Conservation (phyloP, 1,140 invertebrate species). For the Nylanderia fulva region DNA sequence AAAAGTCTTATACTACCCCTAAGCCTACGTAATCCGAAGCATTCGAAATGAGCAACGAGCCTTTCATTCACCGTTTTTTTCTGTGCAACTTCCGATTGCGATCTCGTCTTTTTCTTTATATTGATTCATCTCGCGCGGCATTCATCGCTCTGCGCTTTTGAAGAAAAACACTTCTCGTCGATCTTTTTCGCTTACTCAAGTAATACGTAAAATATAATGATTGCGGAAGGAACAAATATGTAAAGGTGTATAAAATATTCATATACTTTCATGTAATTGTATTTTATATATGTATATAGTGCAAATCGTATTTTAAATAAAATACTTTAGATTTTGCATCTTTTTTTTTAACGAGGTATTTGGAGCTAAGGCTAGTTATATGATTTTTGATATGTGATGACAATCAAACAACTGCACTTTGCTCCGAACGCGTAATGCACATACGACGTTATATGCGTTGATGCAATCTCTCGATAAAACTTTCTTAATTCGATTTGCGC, state of each 20-base stretch:
- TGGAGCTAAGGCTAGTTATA: not conserved
- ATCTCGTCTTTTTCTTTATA: not conserved
- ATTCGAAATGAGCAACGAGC: slow-evolving; percentile 70
- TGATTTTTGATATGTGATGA: not conserved
- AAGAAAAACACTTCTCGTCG: slow-evolving; percentile 2
- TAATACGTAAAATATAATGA: not conserved
- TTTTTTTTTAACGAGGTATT: not conserved
- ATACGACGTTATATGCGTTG: not conserved
- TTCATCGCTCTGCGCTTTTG: slow-evolving; percentile 8
- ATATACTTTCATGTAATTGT: not conserved
- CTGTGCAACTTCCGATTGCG: not conserved
- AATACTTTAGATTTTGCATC: not conserved
- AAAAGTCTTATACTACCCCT: slow-evolving; percentile 71
- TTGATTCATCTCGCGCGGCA: slow-evolving; percentile 18
- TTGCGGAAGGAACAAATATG: not conserved
- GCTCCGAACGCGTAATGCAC: not conserved
- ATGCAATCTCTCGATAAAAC: not conserved
- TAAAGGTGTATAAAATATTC: not conserved
- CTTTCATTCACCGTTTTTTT: slow-evolving; percentile 29
- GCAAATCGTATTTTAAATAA: not conserved
- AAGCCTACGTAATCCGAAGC: slow-evolving; percentile 75
- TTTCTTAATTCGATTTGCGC: not conserved
- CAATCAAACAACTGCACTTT: not conserved
- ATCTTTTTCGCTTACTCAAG: slow-evolving; percentile 15
- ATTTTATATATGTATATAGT: not conserved